Percentiles rank a stretch among this genome's conserved stretches.
phyloP scores from a whole-genome alignment of 2,888 invertebrate genomes.

The Callimorpha dominula region DNA sequence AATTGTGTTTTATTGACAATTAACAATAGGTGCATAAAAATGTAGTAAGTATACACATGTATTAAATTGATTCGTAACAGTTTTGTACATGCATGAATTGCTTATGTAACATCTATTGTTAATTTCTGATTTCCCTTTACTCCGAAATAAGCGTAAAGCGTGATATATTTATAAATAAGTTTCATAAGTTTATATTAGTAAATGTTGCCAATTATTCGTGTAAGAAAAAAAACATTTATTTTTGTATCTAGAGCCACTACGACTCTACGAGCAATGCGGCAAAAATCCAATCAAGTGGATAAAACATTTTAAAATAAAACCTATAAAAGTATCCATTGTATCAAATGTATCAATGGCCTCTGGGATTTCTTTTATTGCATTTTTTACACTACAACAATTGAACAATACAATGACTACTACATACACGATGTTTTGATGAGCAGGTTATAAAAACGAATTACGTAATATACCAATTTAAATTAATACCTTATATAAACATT shows the following conservation, averaged over 20 bases:
- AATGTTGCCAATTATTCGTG: neutral
- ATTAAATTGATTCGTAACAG: slow-evolving; percentile 45
- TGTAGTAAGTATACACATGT: slow-evolving; percentile 25
- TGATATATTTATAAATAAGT: slow-evolving; percentile 16
- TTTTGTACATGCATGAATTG: slow-evolving; percentile 30
- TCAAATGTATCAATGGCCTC: neutral
- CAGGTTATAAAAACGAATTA: slow-evolving; percentile 15
- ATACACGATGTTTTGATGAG: neutral
- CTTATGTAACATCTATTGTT: slow-evolving; percentile 34
- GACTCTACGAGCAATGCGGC: slow-evolving; percentile 1
- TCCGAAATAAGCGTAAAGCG: slow-evolving; percentile 15
- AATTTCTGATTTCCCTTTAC: slow-evolving; percentile 32
- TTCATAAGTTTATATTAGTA: neutral
- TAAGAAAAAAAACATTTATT: slow-evolving; percentile 2
- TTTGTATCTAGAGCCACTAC: neutral
- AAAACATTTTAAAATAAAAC: slow-evolving; percentile 10
- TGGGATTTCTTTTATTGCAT: slow-evolving; percentile 18
- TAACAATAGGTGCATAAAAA: slow-evolving; percentile 20
- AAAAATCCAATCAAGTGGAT: slow-evolving; percentile 17
- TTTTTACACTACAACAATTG: slow-evolving; percentile 14
- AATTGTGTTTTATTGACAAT: slow-evolving; percentile 46
- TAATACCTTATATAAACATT: slow-evolving; percentile 4
- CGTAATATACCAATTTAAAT: slow-evolving; percentile 19
- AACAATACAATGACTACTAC: slow-evolving; percentile 12
- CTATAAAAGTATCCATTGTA: slow-evolving; percentile 1